Evolutionary conservation across 2,113 vertebrate species (phyloP).

Genomic region (Sturnira hondurensis): DNA sequence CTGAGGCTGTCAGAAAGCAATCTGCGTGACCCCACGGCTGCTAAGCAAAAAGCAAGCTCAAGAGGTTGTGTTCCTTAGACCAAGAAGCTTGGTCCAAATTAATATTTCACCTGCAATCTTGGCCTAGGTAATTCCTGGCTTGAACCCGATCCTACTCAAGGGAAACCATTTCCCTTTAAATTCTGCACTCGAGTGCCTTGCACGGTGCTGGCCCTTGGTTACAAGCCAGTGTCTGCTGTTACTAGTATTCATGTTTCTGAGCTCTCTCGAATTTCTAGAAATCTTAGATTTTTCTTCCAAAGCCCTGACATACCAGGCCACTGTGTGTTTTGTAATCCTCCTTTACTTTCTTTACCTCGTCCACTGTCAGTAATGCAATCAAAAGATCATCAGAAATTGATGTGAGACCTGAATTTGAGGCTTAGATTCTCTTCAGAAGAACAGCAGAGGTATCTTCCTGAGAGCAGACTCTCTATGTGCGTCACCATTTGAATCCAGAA

Average conservation of each 20-base stretch:
- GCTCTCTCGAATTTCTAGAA: not conserved
- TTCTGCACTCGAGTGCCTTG: not conserved
- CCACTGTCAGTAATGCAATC: not conserved
- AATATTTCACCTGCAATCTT: not conserved
- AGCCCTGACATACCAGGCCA: not conserved
- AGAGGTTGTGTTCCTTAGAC: not conserved
- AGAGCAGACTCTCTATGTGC: not conserved
- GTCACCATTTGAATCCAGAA: not conserved
- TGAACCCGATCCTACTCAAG: not conserved
- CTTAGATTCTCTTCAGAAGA: not conserved
- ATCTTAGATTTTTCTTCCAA: not conserved
- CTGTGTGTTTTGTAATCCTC: not conserved
- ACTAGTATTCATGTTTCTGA: not conserved
- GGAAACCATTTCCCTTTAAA: not conserved
- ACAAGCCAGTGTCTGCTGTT: too few relatives aligned
- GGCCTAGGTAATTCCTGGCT: not conserved
- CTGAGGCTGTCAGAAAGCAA: not conserved
- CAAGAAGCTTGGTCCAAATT: not conserved
- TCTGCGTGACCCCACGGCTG: fast-evolving
- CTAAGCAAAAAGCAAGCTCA: constrained; percentile 10
- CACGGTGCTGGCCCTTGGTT: not conserved
- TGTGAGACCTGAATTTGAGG: not conserved
- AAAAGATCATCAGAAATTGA: not conserved
- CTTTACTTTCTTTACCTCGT: not conserved
- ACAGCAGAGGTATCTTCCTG: not conserved